Conservation (phyloP, 1,140 invertebrate species). For the Spodoptera frugiperda region DNA sequence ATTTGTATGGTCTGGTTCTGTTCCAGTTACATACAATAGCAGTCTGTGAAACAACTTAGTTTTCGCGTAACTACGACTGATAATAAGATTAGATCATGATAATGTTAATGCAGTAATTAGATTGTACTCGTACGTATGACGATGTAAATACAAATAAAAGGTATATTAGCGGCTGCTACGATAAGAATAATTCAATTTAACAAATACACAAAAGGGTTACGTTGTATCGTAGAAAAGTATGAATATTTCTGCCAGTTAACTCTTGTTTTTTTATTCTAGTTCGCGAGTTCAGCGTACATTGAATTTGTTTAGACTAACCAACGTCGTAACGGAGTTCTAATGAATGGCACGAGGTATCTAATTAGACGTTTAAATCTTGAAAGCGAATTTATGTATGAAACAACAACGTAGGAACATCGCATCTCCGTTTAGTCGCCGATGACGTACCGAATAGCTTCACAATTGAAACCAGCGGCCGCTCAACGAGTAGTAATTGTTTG, state of each 20-base stretch:
- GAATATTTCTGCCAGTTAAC: neutral
- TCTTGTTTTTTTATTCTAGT: constrained; percentile 18
- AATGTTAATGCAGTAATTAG: constrained; percentile 48
- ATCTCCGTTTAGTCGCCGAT: constrained; percentile 54
- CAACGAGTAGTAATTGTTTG: constrained; percentile 81
- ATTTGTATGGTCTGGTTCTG: neutral
- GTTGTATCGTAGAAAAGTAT: neutral
- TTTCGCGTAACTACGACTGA: constrained; percentile 42
- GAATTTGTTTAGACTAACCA: constrained; percentile 21
- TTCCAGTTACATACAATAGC: neutral
- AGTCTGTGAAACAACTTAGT: constrained; percentile 34
- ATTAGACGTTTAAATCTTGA: constrained; percentile 35
- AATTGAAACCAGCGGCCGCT: constrained; percentile 77
- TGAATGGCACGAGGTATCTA: constrained; percentile 36
- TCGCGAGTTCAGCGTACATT: constrained; percentile 24
- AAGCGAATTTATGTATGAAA: constrained; percentile 28
- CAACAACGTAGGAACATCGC: neutral
- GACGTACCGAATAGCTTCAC: constrained; percentile 73
- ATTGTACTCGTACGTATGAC: constrained; percentile 45
- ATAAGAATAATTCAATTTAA: constrained; percentile 24
- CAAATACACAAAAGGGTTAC: constrained; percentile 18
- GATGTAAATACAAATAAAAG: constrained; percentile 41
- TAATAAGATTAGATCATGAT: constrained; percentile 46
- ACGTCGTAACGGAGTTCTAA: constrained; percentile 29
- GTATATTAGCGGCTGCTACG: constrained; percentile 6